Evolutionary conservation across 2,888 invertebrate species (phyloP).

Genomic region (Cheilosia pagana): DNA sequence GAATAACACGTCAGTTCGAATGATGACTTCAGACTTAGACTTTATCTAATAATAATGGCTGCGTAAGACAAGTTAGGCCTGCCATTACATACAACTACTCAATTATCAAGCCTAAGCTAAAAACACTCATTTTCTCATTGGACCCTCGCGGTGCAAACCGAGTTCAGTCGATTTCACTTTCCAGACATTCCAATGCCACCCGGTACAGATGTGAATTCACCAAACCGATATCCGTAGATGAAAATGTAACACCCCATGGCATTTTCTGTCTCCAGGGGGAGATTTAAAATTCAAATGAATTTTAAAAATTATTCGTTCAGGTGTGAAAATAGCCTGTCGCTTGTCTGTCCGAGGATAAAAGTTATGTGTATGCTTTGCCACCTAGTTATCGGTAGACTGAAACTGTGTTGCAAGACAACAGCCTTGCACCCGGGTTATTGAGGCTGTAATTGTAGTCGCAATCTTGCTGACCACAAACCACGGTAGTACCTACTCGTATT

Average conservation of each 20-base stretch:
- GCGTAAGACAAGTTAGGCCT: too few species aligned
- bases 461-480: conserved; percentile 5
- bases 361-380: background rate
- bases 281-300: conserved; percentile 49
- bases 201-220: conserved; percentile 19
- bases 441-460: conserved; percentile 19
- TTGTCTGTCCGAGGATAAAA: conserved; percentile 35
- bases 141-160: too few species aligned
- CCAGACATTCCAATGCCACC: background rate
- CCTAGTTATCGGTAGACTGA: background rate
- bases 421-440: conserved; percentile 41
- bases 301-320: conserved; percentile 44
- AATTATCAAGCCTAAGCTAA: too few species aligned
- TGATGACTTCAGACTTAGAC: too few species aligned
- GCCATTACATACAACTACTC: too few species aligned
- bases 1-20: too few species aligned
- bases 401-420: conserved; percentile 15
- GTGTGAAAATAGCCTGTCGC: conserved; percentile 45
- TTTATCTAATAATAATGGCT: too few species aligned
- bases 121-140: background rate
- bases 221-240: conserved; percentile 7
- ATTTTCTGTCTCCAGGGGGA: background rate
- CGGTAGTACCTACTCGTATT: background rate
- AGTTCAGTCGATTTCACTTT: background rate
- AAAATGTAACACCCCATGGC: conserved; percentile 23